Percentiles rank a stretch among this genome's conserved stretches.
These are phyloP conservation scores for Hemibagrus wyckioides DNA, from an alignment of 2,113 vertebrate genomes.

Conservation along the genomic window DNA sequence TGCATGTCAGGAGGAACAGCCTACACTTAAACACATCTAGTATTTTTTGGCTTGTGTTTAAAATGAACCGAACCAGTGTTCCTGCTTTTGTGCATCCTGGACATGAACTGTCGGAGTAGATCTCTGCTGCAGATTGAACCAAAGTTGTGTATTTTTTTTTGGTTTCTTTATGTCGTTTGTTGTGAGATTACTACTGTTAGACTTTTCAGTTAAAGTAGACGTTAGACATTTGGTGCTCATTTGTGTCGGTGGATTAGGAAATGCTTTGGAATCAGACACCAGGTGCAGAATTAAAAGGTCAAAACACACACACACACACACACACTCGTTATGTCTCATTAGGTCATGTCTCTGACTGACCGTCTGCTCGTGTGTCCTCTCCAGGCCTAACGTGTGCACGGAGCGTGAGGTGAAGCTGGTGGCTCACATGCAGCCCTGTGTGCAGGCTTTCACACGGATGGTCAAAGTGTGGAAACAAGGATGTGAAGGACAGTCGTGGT, in stretches of 20 bases:
- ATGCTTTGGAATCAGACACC: neutral
- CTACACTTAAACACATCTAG: no score
- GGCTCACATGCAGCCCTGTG: conserved; percentile 82
- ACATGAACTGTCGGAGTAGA: neutral
- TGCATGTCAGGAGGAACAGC: neutral
- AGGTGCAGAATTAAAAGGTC: conserved; percentile 4
- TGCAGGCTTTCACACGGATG: conserved; percentile 77
- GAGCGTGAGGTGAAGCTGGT: conserved; percentile 80
- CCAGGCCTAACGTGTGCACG: conserved; percentile 87
- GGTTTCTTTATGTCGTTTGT: neutral
- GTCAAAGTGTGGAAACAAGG: conserved; percentile 84
- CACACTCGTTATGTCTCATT: neutral
- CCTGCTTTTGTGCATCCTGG: neutral
- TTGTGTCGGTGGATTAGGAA: neutral
- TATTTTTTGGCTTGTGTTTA: neutral
- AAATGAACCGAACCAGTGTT: no score
- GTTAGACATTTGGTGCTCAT: neutral
- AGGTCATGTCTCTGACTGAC: conserved; percentile 42
- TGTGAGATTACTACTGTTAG: neutral
- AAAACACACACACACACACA: neutral
- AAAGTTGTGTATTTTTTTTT: neutral
- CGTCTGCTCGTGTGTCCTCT: conserved; percentile 49
- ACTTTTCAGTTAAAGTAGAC: neutral
- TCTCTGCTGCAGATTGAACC: neutral
- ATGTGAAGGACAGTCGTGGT: conserved; percentile 81